These are phyloP conservation scores for Trichoplusia ni DNA, from an alignment of 1,140 invertebrate genomes.

Conservation along the genomic window DNA sequence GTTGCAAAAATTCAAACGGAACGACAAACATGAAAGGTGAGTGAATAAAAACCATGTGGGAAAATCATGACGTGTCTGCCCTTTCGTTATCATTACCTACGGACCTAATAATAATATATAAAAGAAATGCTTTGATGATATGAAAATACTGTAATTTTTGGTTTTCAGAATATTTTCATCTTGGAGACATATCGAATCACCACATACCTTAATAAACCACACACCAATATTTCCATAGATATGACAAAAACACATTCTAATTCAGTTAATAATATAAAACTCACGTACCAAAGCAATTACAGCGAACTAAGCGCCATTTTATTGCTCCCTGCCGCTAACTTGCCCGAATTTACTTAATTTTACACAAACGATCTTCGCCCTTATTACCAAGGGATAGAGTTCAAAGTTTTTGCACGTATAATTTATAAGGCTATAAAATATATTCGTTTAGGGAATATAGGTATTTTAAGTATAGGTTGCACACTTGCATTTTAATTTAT, in stretches of 20 bases:
- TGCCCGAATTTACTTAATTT: conserved; percentile 25
- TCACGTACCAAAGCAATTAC: conserved; percentile 30
- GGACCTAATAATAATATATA: too few species aligned
- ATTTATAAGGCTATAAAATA: conserved; percentile 29
- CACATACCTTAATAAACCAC: background rate
- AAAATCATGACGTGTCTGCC: too few species aligned
- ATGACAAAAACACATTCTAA: conserved; percentile 6
- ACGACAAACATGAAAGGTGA: too few species aligned
- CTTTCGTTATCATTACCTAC: too few species aligned
- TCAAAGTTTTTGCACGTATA: background rate
- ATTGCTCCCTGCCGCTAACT: conserved; percentile 18
- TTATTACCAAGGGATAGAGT: conserved; percentile 3
- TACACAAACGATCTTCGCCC: conserved; percentile 1
- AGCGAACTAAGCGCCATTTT: conserved; percentile 34
- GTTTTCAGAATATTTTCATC: too few species aligned
- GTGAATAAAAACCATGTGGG: too few species aligned
- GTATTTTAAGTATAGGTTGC: conserved; percentile 25
- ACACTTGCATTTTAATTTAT: conserved; percentile 27
- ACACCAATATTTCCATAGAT: conserved; percentile 5
- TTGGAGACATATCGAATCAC: background rate
- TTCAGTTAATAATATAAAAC: conserved; percentile 29
- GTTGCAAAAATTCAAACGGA: too few species aligned
- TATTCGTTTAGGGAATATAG: conserved; percentile 24
- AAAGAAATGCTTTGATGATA: too few species aligned
- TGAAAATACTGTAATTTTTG: too few species aligned